These are phyloP conservation scores for Merodon equestris DNA, from an alignment of 2,888 invertebrate species.

Conservation along the genomic window DNA sequence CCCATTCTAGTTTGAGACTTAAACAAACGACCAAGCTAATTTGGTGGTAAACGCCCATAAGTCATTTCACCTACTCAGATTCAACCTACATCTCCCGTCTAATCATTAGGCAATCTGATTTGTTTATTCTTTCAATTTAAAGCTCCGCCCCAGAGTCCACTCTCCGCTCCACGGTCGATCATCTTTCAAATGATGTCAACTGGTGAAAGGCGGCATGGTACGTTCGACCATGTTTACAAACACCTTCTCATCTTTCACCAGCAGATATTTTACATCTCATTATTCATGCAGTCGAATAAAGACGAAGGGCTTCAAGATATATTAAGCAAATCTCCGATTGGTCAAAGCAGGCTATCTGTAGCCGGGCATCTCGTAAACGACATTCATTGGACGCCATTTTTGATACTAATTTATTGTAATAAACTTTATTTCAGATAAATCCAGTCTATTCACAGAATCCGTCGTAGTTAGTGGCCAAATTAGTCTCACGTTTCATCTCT, in stretches of 20 bases:
- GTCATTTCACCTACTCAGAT: too few relatives aligned
- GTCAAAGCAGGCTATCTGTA: constrained; percentile 12
- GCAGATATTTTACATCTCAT: not conserved
- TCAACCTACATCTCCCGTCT: too few relatives aligned
- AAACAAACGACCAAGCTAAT: too few relatives aligned
- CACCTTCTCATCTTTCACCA: constrained; percentile 19
- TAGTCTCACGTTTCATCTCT: constrained; percentile 50
- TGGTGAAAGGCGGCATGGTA: too few relatives aligned
- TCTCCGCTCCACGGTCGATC: too few relatives aligned
- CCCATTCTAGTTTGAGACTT: too few relatives aligned
- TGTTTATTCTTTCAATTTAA: too few relatives aligned
- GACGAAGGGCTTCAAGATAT: constrained; percentile 14
- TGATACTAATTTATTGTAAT: constrained; percentile 41
- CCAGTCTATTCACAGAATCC: not conserved
- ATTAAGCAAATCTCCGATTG: constrained; percentile 36
- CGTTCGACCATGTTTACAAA: too few relatives aligned
- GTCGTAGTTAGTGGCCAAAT: constrained; percentile 5
- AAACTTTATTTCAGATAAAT: not conserved
- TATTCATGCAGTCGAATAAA: constrained; percentile 7
- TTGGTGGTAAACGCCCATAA: too few relatives aligned
- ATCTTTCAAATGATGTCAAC: too few relatives aligned
- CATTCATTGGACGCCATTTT: constrained; percentile 49
- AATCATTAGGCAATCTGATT: too few relatives aligned
- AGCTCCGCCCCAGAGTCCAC: too few relatives aligned
- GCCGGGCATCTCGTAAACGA: constrained; percentile 16